These are phyloP conservation scores for Danio kyathit DNA, from an alignment of 2,797 vertebrate genomes.

Conservation along the genomic window DNA sequence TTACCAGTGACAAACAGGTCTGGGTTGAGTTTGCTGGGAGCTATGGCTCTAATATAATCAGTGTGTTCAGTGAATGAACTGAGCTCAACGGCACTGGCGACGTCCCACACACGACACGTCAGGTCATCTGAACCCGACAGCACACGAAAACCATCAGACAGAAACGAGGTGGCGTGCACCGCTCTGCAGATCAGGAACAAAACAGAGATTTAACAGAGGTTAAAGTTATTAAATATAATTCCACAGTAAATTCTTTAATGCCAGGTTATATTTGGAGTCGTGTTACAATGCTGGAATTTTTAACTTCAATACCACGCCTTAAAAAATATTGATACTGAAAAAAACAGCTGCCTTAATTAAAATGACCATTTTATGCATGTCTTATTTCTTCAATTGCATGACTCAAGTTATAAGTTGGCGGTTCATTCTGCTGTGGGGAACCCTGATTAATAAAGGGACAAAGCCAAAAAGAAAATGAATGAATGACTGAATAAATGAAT, in stretches of 20 bases:
- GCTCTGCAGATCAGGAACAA: conserved; percentile 77
- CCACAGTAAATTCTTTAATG: neutral
- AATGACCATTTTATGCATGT: too few relatives aligned
- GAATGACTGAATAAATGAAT: too few relatives aligned
- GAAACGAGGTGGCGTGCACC: conserved; percentile 90
- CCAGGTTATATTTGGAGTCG: conserved; percentile 25
- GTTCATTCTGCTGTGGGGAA: too few relatives aligned
- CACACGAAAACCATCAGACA: conserved; percentile 89
- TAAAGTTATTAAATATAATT: neutral
- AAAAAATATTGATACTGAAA: too few relatives aligned
- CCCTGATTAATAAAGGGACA: too few relatives aligned
- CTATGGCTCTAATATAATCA: conserved; percentile 92
- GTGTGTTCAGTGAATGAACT: conserved; percentile 86
- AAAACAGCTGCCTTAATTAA: too few relatives aligned
- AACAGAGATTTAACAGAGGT: too few relatives aligned
- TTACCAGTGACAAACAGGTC: conserved; percentile 94
- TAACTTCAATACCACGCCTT: too few relatives aligned
- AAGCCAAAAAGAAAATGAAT: too few relatives aligned
- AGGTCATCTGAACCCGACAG: conserved; percentile 94
- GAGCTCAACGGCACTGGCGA: conserved; percentile 85
- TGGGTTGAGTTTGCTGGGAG: conserved; percentile 88
- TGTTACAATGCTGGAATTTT: too few relatives aligned
- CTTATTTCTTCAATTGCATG: too few relatives aligned
- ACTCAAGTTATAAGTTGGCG: too few relatives aligned
- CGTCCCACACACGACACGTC: conserved; percentile 91